Percentiles rank a stretch among this genome's conserved stretches.
Conservation (phyloP, 2,113 vertebrate genomes). For the Lethenteron reissneri region DNA sequence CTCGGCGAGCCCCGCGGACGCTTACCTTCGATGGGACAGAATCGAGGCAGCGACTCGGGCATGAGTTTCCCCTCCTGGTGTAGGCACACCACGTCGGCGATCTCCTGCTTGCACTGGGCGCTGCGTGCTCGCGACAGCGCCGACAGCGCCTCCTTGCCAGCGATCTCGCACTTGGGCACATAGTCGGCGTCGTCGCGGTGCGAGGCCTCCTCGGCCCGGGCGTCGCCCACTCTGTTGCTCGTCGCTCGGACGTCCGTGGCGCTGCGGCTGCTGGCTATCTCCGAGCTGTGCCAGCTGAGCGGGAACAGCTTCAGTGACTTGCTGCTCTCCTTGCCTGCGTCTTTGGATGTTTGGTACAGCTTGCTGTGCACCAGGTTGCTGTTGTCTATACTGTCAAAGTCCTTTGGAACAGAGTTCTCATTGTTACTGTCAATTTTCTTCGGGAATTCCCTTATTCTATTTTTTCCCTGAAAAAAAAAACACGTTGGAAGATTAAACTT, state of each 20-base stretch:
- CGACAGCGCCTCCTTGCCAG: constrained; percentile 76
- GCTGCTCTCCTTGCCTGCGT: too few relatives aligned
- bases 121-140: constrained; percentile 64
- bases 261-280: constrained; percentile 12
- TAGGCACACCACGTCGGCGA: constrained; percentile 60
- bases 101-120: constrained; percentile 62
- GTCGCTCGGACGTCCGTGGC: constrained; percentile 17
- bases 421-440: constrained; percentile 84
- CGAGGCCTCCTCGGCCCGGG: constrained; percentile 15
- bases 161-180: constrained; percentile 59
- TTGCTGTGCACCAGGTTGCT: constrained; percentile 47
- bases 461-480: neutral
- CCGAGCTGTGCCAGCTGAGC: neutral
- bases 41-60: constrained; percentile 66
- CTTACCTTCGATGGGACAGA: constrained; percentile 80
- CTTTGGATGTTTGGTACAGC: neutral
- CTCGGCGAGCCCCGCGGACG: neutral
- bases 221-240: constrained; percentile 19
- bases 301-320: too few relatives aligned
- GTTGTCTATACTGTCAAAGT: constrained; percentile 92
- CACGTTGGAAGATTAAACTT: neutral
- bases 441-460: constrained; percentile 17
- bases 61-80: constrained; percentile 69
- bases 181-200: constrained; percentile 44
- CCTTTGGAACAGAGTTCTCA: constrained; percentile 91